Evolutionary conservation across 2,113 vertebrate genomes (phyloP).

Genomic region (Corynorhinus townsendii): DNA sequence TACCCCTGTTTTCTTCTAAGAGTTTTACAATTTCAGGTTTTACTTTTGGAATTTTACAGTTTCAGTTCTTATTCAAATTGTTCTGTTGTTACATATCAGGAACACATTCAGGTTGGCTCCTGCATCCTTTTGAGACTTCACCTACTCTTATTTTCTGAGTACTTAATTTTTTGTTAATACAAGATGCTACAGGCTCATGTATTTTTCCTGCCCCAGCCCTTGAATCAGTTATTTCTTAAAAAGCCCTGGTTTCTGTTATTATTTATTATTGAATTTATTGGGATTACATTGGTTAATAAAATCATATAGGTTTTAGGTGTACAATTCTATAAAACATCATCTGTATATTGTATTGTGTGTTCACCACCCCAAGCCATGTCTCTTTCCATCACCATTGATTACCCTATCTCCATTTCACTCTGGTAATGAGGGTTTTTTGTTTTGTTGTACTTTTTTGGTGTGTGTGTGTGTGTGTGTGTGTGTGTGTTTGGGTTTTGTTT

Average conservation of each 20-base stretch:
- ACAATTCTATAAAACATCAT: background rate
- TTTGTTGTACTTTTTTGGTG: too few relatives aligned
- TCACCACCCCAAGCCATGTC: background rate
- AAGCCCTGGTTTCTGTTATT: background rate
- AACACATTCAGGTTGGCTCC: background rate
- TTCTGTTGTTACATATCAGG: background rate
- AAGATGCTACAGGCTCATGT: background rate
- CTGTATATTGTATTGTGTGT: background rate
- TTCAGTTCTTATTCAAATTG: background rate
- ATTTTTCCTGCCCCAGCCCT: background rate
- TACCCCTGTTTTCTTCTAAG: background rate
- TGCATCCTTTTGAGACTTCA: background rate
- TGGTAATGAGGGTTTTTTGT: background rate
- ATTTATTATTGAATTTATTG: background rate
- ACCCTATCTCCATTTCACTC: background rate
- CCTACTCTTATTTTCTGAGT: background rate
- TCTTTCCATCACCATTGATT: background rate
- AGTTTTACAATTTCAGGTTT: background rate
- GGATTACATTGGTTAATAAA: background rate
- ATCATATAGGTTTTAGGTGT: background rate
- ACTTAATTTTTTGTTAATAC: background rate
- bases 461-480: too few relatives aligned
- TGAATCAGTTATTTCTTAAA: background rate
- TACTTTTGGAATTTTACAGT: background rate
- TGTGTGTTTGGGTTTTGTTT: background rate